Percentiles rank a stretch among this genome's conserved stretches.
Conservation (phyloP, 2,797 vertebrate genomes). For the Sparus aurata region DNA sequence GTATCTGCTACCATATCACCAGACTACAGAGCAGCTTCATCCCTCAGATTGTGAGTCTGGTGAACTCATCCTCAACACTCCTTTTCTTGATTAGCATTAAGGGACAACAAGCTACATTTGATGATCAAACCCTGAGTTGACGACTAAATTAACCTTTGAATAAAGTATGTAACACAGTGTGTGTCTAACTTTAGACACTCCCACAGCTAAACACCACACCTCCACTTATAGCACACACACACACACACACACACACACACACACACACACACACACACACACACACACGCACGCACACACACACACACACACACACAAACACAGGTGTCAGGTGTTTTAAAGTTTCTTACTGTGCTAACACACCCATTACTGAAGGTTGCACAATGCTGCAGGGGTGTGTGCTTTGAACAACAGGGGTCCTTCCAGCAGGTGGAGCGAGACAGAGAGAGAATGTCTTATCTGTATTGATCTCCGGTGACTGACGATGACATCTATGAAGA, state of each 20-base stretch:
- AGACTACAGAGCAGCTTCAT: no score
- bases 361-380: slow-evolving; percentile 43
- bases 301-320: slow-evolving; percentile 12
- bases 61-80: no score
- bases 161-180: background rate
- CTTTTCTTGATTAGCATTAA: no score
- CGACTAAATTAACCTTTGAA: no score
- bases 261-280: background rate
- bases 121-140: no score
- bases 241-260: background rate
- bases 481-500: slow-evolving; percentile 71
- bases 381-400: slow-evolving; percentile 25
- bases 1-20: no score
- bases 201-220: background rate
- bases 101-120: no score
- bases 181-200: background rate
- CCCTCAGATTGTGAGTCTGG: no score
- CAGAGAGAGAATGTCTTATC: slow-evolving; percentile 46
- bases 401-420: slow-evolving; percentile 50
- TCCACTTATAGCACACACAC: background rate
- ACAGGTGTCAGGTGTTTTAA: slow-evolving; percentile 19
- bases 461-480: slow-evolving; percentile 69
- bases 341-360: slow-evolving; percentile 13
- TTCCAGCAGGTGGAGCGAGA: slow-evolving; percentile 23
- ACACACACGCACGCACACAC: slow-evolving; percentile 16